Percentiles rank a stretch among this genome's conserved stretches.
phyloP scores from a whole-genome alignment of 2,113 vertebrate genomes.

The Dascyllus trimaculatus region DNA sequence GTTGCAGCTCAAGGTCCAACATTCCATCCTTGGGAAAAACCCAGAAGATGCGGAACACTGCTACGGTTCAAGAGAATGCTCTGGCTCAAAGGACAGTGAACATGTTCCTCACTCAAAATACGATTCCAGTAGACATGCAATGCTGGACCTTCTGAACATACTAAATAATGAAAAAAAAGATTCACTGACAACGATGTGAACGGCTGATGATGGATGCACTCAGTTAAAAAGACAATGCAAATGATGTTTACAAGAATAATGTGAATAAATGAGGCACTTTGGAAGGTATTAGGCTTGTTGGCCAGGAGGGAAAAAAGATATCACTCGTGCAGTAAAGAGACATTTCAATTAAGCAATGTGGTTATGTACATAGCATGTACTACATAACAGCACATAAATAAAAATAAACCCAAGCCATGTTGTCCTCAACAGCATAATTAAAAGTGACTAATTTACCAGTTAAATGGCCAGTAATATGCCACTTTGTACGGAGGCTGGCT shows the following conservation, averaged over 20 bases:
- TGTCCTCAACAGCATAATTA: slow-evolving; percentile 79
- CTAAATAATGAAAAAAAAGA: not conserved
- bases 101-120: not conserved
- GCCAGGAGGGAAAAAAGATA: slow-evolving; percentile 2
- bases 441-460: slow-evolving; percentile 82
- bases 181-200: slow-evolving; percentile 31
- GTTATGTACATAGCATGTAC: slow-evolving; percentile 65
- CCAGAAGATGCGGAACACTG: not conserved
- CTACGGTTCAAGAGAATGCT: slow-evolving; percentile 9
- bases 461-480: slow-evolving; percentile 79
- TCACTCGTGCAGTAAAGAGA: slow-evolving; percentile 26
- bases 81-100: slow-evolving; percentile 7
- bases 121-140: slow-evolving; percentile 13
- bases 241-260: slow-evolving; percentile 73
- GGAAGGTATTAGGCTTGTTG: slow-evolving; percentile 33
- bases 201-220: slow-evolving; percentile 35
- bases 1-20: slow-evolving; percentile 21
- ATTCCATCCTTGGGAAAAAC: not conserved
- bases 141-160: slow-evolving; percentile 23
- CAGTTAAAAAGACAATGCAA: slow-evolving; percentile 59
- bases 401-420: slow-evolving; percentile 73
- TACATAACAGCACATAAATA: slow-evolving; percentile 65
- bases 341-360: slow-evolving; percentile 80
- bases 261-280: slow-evolving; percentile 79
- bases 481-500: slow-evolving; percentile 75